Conservation (phyloP, 2,797 vertebrate genomes). For the Erpetoichthys calabaricus region DNA sequence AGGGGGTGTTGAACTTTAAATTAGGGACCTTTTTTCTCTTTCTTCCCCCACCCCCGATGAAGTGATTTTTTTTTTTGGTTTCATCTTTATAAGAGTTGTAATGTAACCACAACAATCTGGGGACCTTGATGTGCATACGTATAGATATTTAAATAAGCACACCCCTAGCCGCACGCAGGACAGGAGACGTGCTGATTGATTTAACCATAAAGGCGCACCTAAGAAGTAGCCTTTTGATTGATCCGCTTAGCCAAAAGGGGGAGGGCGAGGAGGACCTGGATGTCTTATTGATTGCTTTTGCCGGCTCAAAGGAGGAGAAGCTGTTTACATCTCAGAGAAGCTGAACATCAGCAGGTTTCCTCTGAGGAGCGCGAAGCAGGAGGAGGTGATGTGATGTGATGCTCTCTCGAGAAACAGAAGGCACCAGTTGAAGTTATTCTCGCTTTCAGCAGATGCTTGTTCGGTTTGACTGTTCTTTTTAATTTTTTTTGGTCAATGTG, state of each 20-base stretch:
- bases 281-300: slow-evolving; percentile 12
- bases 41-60: no score
- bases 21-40: no score
- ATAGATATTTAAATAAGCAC: no score
- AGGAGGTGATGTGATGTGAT: slow-evolving; percentile 11
- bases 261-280: slow-evolving; percentile 4
- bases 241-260: slow-evolving; percentile 6
- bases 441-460: neutral
- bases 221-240: slow-evolving; percentile 7
- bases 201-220: slow-evolving; percentile 2
- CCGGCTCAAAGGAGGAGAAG: slow-evolving; percentile 4
- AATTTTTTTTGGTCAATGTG: no score
- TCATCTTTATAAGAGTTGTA: no score
- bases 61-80: no score
- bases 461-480: no score
- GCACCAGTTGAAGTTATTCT: slow-evolving; percentile 3
- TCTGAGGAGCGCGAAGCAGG: slow-evolving; percentile 8
- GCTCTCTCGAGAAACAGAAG: slow-evolving; percentile 7
- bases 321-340: slow-evolving; percentile 7
- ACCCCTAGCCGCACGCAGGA: no score
- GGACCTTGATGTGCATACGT: no score
- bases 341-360: slow-evolving; percentile 5
- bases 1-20: no score
- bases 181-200: neutral
- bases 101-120: no score